Evolutionary conservation across 2,113 vertebrate genomes (phyloP).

Genomic region (Clarias macrocephalus): DNA sequence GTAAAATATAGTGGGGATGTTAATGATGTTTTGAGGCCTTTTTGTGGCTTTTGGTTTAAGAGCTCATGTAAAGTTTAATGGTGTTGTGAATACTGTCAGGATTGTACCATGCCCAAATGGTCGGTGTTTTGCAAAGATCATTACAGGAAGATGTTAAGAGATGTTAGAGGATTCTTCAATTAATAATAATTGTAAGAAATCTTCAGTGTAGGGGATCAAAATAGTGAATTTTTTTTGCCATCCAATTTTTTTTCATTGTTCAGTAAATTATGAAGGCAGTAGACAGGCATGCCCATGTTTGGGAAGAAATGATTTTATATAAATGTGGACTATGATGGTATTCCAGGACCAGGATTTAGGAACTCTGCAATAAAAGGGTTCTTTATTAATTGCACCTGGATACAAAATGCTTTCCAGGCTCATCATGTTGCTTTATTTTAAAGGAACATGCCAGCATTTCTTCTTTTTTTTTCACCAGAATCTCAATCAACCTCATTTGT

Average conservation of each 20-base stretch:
- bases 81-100: neutral
- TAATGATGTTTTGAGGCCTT: neutral
- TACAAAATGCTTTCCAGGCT: too few relatives aligned
- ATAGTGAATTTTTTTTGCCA: neutral
- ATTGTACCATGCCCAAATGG: neutral
- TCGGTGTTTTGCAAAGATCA: neutral
- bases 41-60: neutral
- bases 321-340: too few relatives aligned
- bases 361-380: too few relatives aligned
- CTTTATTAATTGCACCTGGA: too few relatives aligned
- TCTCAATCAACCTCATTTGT: neutral
- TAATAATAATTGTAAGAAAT: too few relatives aligned
- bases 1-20: neutral
- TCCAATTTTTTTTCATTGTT: neutral
- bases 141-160: too few relatives aligned
- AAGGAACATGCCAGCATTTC: neutral
- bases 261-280: neutral
- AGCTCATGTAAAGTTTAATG: neutral
- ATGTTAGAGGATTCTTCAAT: too few relatives aligned
- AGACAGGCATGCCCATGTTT: neutral
- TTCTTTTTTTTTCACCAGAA: neutral
- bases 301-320: neutral
- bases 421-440: neutral
- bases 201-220: too few relatives aligned
- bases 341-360: too few relatives aligned